These are phyloP conservation scores for Gastrophysa polygoni DNA, from an alignment of 2,888 invertebrate species.

Conservation along the genomic window DNA sequence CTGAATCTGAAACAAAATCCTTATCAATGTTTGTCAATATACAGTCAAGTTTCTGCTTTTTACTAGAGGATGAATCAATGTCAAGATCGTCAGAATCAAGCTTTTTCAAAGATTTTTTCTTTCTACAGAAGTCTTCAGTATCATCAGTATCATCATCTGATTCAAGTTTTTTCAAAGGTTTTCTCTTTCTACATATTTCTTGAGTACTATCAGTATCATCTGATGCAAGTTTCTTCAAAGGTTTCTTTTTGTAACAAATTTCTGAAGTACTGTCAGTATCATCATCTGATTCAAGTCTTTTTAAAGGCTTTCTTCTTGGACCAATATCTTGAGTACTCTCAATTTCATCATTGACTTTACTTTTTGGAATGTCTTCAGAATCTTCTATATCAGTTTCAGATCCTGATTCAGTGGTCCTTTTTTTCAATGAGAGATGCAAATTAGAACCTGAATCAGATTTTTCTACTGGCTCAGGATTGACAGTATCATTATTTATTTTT, in stretches of 20 bases:
- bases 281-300: slow-evolving; percentile 3
- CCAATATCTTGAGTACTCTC: slow-evolving; percentile 18
- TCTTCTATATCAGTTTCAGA: slow-evolving; percentile 18
- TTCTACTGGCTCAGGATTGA: background rate
- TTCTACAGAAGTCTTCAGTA: slow-evolving; percentile 9
- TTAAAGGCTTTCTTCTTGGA: slow-evolving; percentile 11
- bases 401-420: slow-evolving; percentile 3
- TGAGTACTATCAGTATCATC: background rate
- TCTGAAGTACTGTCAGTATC: slow-evolving; percentile 15
- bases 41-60: no score
- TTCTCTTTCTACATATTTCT: slow-evolving; percentile 5
- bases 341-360: slow-evolving; percentile 5
- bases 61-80: background rate
- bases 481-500: background rate
- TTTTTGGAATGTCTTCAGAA: slow-evolving; percentile 6
- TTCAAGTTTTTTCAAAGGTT: slow-evolving; percentile 4
- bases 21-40: background rate
- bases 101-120: slow-evolving; percentile 23
- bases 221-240: slow-evolving; percentile 23
- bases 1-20: background rate
- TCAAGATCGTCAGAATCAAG: slow-evolving; percentile 11
- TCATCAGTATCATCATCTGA: slow-evolving; percentile 16
- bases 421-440: background rate
- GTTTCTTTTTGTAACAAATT: slow-evolving; percentile 17
- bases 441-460: background rate